Conservation (phyloP, 2,797 vertebrate genomes). For the Delichon dasypus region DNA sequence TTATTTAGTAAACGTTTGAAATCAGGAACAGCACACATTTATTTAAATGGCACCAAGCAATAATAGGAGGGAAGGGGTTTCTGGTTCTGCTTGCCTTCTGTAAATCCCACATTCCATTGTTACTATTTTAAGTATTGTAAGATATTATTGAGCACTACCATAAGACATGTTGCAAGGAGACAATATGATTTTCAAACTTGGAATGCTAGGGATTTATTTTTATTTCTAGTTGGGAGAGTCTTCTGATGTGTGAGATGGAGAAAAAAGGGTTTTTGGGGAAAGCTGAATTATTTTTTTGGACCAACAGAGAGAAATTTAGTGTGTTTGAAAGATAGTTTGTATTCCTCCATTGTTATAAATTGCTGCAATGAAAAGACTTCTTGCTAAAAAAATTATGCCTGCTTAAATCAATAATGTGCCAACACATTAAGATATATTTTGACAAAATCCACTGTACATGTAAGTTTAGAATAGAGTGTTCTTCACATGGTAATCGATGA, state of each 20-base stretch:
- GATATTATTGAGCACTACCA: not conserved
- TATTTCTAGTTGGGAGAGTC: not conserved
- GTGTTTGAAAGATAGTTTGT: not conserved
- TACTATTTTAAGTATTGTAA: not conserved
- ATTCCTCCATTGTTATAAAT: not conserved
- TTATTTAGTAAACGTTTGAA: not conserved
- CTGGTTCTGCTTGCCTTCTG: not conserved
- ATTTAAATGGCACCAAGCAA: not conserved
- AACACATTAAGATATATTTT: not conserved
- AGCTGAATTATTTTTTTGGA: not conserved
- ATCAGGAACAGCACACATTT: not conserved
- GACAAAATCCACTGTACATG: not conserved
- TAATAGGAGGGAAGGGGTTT: not conserved
- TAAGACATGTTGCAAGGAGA: not conserved
- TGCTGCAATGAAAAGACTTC: not conserved
- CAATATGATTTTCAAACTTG: not conserved
- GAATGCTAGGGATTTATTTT: not conserved
- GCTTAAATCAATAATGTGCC: not conserved
- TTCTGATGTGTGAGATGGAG: not conserved
- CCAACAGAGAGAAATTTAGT: not conserved
- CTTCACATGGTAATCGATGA: not conserved
- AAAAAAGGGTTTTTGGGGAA: not conserved
- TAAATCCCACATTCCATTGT: not conserved
- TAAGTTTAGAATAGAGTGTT: not conserved
- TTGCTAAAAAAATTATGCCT: not conserved